phyloP scores from a whole-genome alignment of 2,888 invertebrate genomes.

The Mesorhabditis sp. region DNA sequence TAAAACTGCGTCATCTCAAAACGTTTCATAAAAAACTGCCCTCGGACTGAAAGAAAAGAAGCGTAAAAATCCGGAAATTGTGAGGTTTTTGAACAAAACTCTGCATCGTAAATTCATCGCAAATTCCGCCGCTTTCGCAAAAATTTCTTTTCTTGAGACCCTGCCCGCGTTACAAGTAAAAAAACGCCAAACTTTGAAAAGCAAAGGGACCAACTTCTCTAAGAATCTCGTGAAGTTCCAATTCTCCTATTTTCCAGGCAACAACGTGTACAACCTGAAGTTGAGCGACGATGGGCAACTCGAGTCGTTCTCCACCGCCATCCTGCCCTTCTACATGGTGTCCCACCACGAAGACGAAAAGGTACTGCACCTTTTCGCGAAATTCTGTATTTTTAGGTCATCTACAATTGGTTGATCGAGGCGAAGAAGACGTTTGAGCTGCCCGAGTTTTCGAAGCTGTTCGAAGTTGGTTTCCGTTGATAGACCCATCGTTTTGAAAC shows the following conservation, averaged over 20 bases:
- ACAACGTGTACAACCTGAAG: conserved; percentile 51
- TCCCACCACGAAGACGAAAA: conserved; percentile 15
- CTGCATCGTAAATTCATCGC: too few relatives aligned
- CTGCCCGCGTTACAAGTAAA: not conserved
- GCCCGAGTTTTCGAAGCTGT: conserved; percentile 25
- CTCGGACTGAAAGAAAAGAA: too few relatives aligned
- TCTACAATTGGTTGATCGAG: conserved; percentile 38
- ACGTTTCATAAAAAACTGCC: too few relatives aligned
- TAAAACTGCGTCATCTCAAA: too few relatives aligned
- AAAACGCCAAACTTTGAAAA: not conserved
- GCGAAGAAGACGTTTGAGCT: conserved; percentile 37
- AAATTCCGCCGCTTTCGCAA: too few relatives aligned
- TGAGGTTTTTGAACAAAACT: too few relatives aligned
- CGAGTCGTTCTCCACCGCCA: conserved; percentile 43
- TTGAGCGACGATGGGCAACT: conserved; percentile 22
- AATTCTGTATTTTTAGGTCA: conserved; percentile 22
- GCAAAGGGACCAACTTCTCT: too few relatives aligned
- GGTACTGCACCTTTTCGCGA: not conserved
- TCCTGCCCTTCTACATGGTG: conserved; percentile 49
- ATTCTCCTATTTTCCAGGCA: conserved; percentile 31
- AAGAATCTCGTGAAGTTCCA: not conserved
- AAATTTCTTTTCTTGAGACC: not conserved
- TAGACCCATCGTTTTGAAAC: not conserved
- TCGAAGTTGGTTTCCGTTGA: conserved; percentile 11
- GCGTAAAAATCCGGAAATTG: too few relatives aligned